Conservation (phyloP, 2,888 invertebrate species). For the Drosophila phalerata region DNA sequence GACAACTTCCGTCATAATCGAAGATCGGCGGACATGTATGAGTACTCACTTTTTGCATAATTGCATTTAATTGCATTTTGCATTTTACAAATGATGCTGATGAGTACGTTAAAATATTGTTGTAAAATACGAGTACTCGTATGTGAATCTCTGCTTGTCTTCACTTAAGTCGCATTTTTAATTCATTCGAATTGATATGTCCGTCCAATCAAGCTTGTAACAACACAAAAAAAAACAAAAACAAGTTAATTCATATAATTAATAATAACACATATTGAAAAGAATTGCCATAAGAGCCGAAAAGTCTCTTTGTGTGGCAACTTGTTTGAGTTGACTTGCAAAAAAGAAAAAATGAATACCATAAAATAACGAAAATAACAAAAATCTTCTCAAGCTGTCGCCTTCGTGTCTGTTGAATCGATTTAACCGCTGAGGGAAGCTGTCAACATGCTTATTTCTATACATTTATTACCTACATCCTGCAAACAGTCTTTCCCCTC, state of each 20-base stretch:
- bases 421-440: slow-evolving; percentile 11
- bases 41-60: slow-evolving; percentile 62
- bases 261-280: slow-evolving; percentile 67
- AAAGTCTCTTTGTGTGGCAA: slow-evolving; percentile 64
- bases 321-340: slow-evolving; percentile 62
- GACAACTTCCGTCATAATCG: slow-evolving; percentile 72
- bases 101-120: slow-evolving; percentile 4
- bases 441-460: slow-evolving; percentile 39
- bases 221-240: slow-evolving; percentile 38
- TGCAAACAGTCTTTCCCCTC: slow-evolving; percentile 14
- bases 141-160: slow-evolving; percentile 32
- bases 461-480: slow-evolving; percentile 42
- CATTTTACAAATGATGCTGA: slow-evolving; percentile 39
- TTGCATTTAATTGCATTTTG: slow-evolving; percentile 68
- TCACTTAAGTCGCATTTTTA: slow-evolving; percentile 54
- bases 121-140: background rate
- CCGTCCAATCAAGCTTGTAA: slow-evolving; percentile 41
- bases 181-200: slow-evolving; percentile 42
- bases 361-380: slow-evolving; percentile 10
- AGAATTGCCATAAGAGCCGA: slow-evolving; percentile 54
- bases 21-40: slow-evolving; percentile 25
- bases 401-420: slow-evolving; percentile 65
- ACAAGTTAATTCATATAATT: slow-evolving; percentile 73
- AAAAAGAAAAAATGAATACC: slow-evolving; percentile 7
- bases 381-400: slow-evolving; percentile 47